Base-by-base conservation (phyloP, 2,888 invertebrate species). In the Plagodis pulveraria region DNA sequence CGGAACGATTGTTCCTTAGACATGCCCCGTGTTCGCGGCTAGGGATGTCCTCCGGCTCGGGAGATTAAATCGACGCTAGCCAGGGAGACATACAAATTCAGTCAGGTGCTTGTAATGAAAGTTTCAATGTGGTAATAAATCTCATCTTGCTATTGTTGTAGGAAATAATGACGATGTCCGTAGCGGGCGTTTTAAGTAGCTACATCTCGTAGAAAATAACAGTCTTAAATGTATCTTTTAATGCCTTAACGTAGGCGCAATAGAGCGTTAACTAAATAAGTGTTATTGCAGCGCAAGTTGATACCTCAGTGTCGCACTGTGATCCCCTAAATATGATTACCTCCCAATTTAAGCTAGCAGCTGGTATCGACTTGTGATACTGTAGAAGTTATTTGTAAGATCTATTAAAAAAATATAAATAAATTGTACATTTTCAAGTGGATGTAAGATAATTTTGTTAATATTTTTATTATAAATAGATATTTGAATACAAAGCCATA, bases 401-500 rank as follows among this genome's bases (percentile, higher is more conserved):
- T 84, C 82, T 89, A 91, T 87, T 83, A 86, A 84, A 85, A 84
- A 85, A 87, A 68, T 64, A 46, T 40, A 40, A 40, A 53, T 49
- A 65, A 69, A 89, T 83, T 87, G 91, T 91, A 91, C 89, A 91
- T 91, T 92, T 89, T 91, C 87, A 89, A 89, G 87, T 89, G 90
- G 81, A 87, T 91, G 90, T 92, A 91, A 91, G 88, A 91, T 92
- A 91, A 89, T 89, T 69, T 91, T 91, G 91, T 92, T 91, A 90
- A 91, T 91, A 91, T 90, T 91, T 91, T 91, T 91, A 91, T 88
- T 89, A 89, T 87, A 84, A 60, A 87, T 89, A 90, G 84, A 89
- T 64, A 89, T 91, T 91, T 91, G 86, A 89, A 89, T 89, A 89
- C 85, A 87, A 91, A 91, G 89, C 91, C 91, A 89, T 91, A 91